phyloP scores from a whole-genome alignment of 2,113 vertebrate genomes.

The Rattus rattus region DNA sequence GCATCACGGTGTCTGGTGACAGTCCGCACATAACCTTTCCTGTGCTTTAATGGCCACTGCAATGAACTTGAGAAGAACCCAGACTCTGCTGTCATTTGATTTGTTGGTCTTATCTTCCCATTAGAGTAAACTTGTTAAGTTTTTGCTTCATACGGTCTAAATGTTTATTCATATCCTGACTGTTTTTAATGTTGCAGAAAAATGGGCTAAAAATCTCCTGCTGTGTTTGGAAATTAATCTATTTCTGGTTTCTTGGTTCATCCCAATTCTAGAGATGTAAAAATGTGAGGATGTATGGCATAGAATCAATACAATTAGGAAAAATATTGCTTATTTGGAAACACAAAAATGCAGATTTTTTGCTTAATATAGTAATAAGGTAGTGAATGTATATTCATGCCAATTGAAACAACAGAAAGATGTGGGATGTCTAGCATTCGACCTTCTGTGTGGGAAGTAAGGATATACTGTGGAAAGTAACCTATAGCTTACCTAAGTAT shows the following conservation, averaged over 20 bases:
- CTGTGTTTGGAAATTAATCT: neutral
- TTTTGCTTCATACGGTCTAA: neutral
- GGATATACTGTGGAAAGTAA: neutral
- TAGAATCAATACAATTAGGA: slow-evolving; percentile 29
- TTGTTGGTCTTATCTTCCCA: neutral
- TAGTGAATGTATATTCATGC: neutral
- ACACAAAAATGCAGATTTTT: neutral
- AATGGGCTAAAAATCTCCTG: neutral
- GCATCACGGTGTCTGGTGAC: slow-evolving; percentile 34
- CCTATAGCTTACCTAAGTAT: neutral
- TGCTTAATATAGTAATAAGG: neutral
- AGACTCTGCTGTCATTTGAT: neutral
- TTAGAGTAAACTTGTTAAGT: neutral
- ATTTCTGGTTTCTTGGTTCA: slow-evolving; percentile 38
- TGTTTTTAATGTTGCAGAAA: slow-evolving; percentile 24
- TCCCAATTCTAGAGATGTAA: neutral
- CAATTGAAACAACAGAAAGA: neutral
- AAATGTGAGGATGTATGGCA: neutral
- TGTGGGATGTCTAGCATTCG: neutral
- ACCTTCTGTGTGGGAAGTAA: neutral
- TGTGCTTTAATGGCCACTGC: slow-evolving; percentile 8
- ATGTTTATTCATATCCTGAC: neutral
- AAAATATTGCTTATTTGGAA: slow-evolving; percentile 8
- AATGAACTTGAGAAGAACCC: neutral
- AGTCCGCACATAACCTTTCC: slow-evolving; percentile 16